Evolutionary conservation across 2,113 vertebrate species (phyloP).

Genomic region (Synchiropus splendidus): DNA sequence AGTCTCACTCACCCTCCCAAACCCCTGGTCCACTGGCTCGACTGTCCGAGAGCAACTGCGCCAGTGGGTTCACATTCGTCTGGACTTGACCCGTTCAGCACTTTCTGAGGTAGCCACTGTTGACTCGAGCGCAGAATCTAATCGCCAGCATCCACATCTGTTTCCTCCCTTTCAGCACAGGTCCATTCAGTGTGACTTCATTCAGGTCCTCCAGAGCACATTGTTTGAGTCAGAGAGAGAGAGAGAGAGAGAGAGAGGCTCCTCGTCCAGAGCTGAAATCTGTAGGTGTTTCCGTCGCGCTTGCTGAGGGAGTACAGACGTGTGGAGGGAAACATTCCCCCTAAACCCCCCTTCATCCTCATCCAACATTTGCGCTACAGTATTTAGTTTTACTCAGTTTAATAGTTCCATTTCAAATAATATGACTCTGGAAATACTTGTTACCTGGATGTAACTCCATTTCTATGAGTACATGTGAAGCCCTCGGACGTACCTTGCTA

Average conservation of each 20-base stretch:
- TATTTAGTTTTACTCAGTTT: too few species aligned
- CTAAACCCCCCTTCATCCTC: too few species aligned
- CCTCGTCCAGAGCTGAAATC: conserved; percentile 8
- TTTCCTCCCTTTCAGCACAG: conserved; percentile 51
- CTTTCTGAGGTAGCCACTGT: conserved; percentile 30
- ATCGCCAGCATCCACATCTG: conserved; percentile 57
- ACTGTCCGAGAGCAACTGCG: too few species aligned
- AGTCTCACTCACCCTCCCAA: not conserved
- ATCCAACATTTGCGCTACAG: too few species aligned
- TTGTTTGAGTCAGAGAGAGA: conserved; percentile 16
- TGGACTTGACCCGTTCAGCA: conserved; percentile 15
- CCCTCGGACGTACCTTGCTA: too few species aligned
- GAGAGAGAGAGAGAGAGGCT: not conserved
- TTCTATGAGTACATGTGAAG: too few species aligned
- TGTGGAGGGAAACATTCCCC: not conserved
- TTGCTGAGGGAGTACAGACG: not conserved
- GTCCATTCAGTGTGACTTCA: conserved; percentile 23
- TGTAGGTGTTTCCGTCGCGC: conserved; percentile 8
- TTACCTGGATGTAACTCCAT: too few species aligned
- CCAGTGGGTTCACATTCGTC: conserved; percentile 3
- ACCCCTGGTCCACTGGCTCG: too few species aligned
- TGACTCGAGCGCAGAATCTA: conserved; percentile 34
- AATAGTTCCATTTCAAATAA: too few species aligned
- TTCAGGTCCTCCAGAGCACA: conserved; percentile 22
- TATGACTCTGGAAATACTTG: too few species aligned